A percentile compares a stretch with the other conserved stretches of the same genome.
phyloP scores from a whole-genome alignment of 2,797 vertebrate species.

The Poeciliopsis gracilis region DNA sequence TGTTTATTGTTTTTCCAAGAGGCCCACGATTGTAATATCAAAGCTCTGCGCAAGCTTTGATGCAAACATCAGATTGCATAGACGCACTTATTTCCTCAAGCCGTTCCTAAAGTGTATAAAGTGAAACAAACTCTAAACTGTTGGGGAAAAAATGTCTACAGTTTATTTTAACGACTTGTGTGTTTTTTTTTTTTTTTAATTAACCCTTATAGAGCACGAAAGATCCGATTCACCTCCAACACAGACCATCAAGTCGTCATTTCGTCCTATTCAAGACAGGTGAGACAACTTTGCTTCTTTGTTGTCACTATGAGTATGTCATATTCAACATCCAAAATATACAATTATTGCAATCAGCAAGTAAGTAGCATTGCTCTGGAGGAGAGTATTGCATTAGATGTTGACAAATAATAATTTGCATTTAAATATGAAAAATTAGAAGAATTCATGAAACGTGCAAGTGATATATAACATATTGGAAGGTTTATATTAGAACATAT shows the following conservation, averaged over 20 bases:
- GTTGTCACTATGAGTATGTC: not conserved
- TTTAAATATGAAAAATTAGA: not conserved
- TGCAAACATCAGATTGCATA: not conserved
- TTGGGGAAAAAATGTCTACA: not conserved
- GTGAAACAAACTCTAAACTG: not conserved
- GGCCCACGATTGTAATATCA: conserved; percentile 5
- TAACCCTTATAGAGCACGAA: conserved; percentile 85
- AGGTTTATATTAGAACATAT: not conserved
- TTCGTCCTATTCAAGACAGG: conserved; percentile 95
- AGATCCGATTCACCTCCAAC: conserved; percentile 89
- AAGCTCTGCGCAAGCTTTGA: conserved; percentile 2
- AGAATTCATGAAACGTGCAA: not conserved
- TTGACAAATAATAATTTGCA: not conserved
- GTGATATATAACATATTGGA: not conserved
- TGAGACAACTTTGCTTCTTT: conserved; percentile 70
- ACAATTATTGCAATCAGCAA: not conserved
- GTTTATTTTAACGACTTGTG: conserved; percentile 7
- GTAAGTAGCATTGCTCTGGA: not conserved
- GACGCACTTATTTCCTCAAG: not conserved
- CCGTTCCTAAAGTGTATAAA: not conserved
- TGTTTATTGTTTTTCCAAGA: not conserved
- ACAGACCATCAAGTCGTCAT: conserved; percentile 90
- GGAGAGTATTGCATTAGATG: not conserved
- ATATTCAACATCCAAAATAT: not conserved
- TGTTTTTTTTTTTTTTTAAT: not conserved